Evolutionary conservation across 2,797 vertebrate genomes (phyloP), one percentile per base, ranked within the genome.

Genomic region (Okamejei kenojei): DNA sequence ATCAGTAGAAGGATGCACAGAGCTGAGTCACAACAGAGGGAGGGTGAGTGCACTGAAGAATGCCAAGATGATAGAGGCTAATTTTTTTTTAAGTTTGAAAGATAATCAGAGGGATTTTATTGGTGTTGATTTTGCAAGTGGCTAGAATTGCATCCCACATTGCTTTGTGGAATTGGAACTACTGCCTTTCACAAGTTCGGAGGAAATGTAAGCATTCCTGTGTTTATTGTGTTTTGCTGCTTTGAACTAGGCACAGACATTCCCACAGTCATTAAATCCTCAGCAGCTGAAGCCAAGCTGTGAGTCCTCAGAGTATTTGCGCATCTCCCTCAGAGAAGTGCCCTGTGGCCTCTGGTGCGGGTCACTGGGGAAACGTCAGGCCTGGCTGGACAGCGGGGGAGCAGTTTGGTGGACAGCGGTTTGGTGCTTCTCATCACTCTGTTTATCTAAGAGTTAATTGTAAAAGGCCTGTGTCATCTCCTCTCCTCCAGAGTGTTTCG

Each of bases 201-300:
- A 9, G n/a, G 61, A 88, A 88, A 88, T 23, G 19, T 90, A 23
- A 71, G 38, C 71, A 29, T 32, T 10, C 88, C 90, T 9, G 38
- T 74, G 38, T 92, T 92, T 92, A 74, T 92, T 92, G 90, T 92
- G 65, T 58, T 92, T 92, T 15, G 65, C 90, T 92, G 61, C n/a
- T 92, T 92, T 73, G 38, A 38, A 26, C 45, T 58, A 7, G 38
- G 71, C 38, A 19, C 71, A 92, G 73, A 92, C 73, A 76, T 92
- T 92, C 68, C 90, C 90, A 92, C 90, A 76, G 90, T 92, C 90
- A 74, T 92, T 92, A 76, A 92, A 76, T 92, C 21, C 45, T 74
- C 73, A 74, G 73, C 26, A 35, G 90, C 38, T 92, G 71, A 92
- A 76, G 73, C 38, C 11, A 76, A 8, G 90, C 23, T 76, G 68